Conservation (phyloP, 2,797 vertebrate genomes). For the Limnodromus scolopaceus region DNA sequence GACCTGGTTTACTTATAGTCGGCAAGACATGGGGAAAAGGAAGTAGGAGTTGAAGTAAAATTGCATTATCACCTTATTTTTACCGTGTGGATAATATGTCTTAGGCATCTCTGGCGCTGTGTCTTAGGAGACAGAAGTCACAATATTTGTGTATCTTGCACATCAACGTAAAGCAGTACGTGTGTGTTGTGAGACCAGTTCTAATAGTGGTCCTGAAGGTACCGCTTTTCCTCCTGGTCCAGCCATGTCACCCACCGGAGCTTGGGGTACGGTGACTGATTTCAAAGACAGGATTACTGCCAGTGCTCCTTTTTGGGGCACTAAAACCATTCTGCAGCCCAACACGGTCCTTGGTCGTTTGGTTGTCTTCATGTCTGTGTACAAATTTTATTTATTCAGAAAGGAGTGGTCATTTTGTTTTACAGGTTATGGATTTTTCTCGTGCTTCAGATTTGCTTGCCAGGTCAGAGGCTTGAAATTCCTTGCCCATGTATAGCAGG, state of each 20-base stretch:
- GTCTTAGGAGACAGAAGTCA: not conserved
- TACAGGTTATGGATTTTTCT: not conserved
- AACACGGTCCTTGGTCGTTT: not conserved
- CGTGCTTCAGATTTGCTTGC: not conserved
- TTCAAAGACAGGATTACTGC: not conserved
- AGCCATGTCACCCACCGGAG: not conserved
- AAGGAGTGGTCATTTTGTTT: not conserved
- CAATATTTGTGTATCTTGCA: not conserved
- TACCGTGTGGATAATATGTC: not conserved
- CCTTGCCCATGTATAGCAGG: conserved; percentile 12
- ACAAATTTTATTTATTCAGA: not conserved
- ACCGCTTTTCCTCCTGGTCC: not conserved
- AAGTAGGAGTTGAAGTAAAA: not conserved
- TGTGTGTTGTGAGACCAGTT: not conserved
- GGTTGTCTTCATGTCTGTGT: not conserved
- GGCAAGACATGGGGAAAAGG: not conserved
- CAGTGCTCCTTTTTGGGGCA: not conserved
- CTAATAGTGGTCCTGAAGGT: not conserved
- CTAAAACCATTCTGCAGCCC: not conserved
- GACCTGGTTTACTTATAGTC: not conserved
- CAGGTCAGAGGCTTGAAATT: not conserved
- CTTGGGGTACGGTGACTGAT: not conserved
- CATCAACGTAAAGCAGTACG: rapidly evolving
- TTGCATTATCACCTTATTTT: not conserved
- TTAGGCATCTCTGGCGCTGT: not conserved